These are phyloP conservation scores for Mya arenaria DNA, from an alignment of 1,140 invertebrate species.

Conservation along the genomic window DNA sequence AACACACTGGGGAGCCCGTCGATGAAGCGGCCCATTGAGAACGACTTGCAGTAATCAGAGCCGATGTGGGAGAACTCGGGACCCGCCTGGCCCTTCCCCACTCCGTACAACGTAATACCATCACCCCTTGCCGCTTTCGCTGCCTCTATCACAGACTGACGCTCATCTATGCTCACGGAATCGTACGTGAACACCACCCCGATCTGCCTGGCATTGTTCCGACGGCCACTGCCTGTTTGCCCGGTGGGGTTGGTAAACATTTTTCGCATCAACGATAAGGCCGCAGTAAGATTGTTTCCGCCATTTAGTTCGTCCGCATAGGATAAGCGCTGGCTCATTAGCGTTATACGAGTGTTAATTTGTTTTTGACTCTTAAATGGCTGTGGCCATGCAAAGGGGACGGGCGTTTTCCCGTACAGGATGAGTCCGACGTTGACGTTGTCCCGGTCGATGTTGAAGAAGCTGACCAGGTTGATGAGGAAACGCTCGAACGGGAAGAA, in stretches of 20 bases:
- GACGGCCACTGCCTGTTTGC: constrained; percentile 20
- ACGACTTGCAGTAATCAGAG: constrained; percentile 59
- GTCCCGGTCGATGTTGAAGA: constrained; percentile 51
- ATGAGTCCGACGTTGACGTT: constrained; percentile 62
- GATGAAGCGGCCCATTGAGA: constrained; percentile 62
- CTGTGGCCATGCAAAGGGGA: constrained; percentile 57
- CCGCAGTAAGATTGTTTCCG: constrained; percentile 47
- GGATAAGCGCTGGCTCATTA: constrained; percentile 56
- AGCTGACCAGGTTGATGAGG: constrained; percentile 59
- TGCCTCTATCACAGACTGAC: constrained; percentile 19
- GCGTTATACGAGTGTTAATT: constrained; percentile 60
- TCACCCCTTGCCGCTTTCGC: constrained; percentile 45
- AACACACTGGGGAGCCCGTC: constrained; percentile 59
- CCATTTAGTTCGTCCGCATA: constrained; percentile 46
- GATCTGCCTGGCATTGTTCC: constrained; percentile 55
- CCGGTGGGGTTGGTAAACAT: constrained; percentile 64
- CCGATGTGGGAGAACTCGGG: constrained; percentile 55
- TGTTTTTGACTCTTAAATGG: constrained; percentile 58
- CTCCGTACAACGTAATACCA: constrained; percentile 55
- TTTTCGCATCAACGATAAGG: constrained; percentile 56
- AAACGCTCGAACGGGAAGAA: constrained; percentile 67
- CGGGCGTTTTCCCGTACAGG: constrained; percentile 60
- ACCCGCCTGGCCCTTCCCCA: constrained; percentile 56
- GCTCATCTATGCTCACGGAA: not conserved
- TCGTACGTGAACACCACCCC: constrained; percentile 62